Base-by-base conservation (phyloP, 2,797 vertebrate genomes). In the Molossus alvarezi region DNA sequence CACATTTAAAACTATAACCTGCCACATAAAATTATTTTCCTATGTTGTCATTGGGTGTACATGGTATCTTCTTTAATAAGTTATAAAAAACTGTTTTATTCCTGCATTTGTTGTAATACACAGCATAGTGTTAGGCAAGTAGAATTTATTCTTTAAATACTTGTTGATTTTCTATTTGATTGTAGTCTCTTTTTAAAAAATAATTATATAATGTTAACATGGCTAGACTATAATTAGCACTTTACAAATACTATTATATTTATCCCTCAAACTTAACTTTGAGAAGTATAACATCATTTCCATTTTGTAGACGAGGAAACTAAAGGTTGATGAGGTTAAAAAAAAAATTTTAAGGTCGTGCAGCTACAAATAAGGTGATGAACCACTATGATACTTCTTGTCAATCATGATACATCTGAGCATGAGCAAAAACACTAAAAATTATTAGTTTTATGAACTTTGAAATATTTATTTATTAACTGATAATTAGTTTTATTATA, bases 121-220 rank as follows among this genome's bases (percentile, higher is more conserved):
- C 65, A 71, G 14, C 17, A 51, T 15, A 64, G 10, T 72, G 10
- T 79, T 48, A 60, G 27, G 41, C 5, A 92, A 79, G 48, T 77
- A 45, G 25, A 62, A 73, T 77, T 3, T 18, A n/a, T 84, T 72
- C 29, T 41, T 51, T 95, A 88, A 80, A 27, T 33, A 69, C 3
- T 51, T 86, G 10, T 48, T 37, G 20, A n/a, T 72, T 95, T 23
- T 48, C 51, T 85, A 33, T 67, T 41, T 77, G 17, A 67, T 72
- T 90, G n/a, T 17, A 85, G 25, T 45, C 29, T 29, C 75, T 87
- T 88, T 58, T 58, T 7, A 75, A 92, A 85, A 13, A 92, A 53
- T 9, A 21, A 48, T 81, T 53, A 12, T 53, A 12, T 51, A 89
- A 86, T 29, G 11, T 84, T 62, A 76, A 90, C 73, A 90, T 62